A percentile compares a stretch with the other conserved stretches of the same genome.
Conservation (phyloP, 2,888 invertebrate species). For the Periphyllus acericola region DNA sequence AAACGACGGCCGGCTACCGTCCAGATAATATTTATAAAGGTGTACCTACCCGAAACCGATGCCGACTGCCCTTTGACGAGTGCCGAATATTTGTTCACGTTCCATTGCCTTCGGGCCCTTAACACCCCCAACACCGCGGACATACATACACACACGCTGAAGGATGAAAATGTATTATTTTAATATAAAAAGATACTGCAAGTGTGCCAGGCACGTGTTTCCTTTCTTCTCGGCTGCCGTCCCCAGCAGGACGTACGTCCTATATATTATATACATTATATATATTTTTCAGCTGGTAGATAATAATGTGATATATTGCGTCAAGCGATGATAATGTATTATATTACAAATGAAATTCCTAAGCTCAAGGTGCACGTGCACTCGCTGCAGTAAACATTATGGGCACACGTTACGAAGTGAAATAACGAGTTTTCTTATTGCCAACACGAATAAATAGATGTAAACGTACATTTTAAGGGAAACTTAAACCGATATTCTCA, state of each 20-base stretch:
- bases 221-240: constrained; percentile 44
- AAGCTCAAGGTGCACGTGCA: constrained; percentile 50
- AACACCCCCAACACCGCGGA: neutral
- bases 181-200: constrained; percentile 49
- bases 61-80: constrained; percentile 42
- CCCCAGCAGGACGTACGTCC: constrained; percentile 42
- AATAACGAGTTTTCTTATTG: neutral
- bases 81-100: constrained; percentile 49
- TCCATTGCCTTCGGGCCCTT: constrained; percentile 26
- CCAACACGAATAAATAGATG: neutral
- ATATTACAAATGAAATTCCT: constrained; percentile 49
- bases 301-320: constrained; percentile 45
- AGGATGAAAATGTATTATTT: constrained; percentile 47
- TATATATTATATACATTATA: neutral
- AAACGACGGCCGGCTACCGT: constrained; percentile 24
- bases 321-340: constrained; percentile 11
- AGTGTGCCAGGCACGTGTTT: constrained; percentile 62
- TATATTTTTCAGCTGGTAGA: constrained; percentile 17
- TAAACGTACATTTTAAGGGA: too few relatives aligned
- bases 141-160: neutral
- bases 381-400: neutral
- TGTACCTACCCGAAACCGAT: neutral
- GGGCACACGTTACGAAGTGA: too few relatives aligned
- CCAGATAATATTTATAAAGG: neutral
- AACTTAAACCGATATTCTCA: too few relatives aligned